Evolutionary conservation across 1,140 invertebrate genomes (phyloP), one percentile per base, ranked within the genome.

Genomic region (Venturia canescens): DNA sequence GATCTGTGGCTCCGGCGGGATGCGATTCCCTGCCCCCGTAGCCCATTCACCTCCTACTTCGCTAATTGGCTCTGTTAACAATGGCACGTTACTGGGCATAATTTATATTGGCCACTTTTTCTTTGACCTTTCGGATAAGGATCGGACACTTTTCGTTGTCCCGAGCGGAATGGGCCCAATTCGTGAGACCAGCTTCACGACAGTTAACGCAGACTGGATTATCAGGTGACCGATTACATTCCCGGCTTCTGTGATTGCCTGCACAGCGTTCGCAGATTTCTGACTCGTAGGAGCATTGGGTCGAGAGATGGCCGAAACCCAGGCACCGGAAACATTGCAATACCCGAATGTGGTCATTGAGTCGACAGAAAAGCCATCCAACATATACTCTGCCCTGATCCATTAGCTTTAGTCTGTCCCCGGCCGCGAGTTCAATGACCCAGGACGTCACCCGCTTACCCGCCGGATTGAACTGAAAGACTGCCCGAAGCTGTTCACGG

Each of bases 201-300:
- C 69, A 70, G 31, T 70, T 70, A 21, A 38, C 38, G 13, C 69
- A 70, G 15, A n/a, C 4, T 16, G 69, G 44, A 1, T 21, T n/a
- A 3, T 50, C 21, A 1, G 21, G 3, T 11, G 2, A 0, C 9
- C 13, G 3, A 3, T 31, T 0, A 31, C 70, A 72, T 3, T 9
- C 4, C 1, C 70, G 11, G 1, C 44, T 1, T 0, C 11, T 4
- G 13, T 48, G 70, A 1, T 13, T 15, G 5, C 44, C 70, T 0
- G 70, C 70, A 26, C 70, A 72, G 23, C 50, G 70, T 5, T 26
- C 38, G 11, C 70, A 72, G 21, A 72, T 72, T 38, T 72, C 70
- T 11, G 6, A 11, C 3, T 50, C 44, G 70, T 11, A 6, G 5
- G 13, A n/a, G 21, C 70, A 72, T 18, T 72, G 38, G n/a, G 18